Conservation (phyloP, 2,797 vertebrate species). For the Anas flavirostris region DNA sequence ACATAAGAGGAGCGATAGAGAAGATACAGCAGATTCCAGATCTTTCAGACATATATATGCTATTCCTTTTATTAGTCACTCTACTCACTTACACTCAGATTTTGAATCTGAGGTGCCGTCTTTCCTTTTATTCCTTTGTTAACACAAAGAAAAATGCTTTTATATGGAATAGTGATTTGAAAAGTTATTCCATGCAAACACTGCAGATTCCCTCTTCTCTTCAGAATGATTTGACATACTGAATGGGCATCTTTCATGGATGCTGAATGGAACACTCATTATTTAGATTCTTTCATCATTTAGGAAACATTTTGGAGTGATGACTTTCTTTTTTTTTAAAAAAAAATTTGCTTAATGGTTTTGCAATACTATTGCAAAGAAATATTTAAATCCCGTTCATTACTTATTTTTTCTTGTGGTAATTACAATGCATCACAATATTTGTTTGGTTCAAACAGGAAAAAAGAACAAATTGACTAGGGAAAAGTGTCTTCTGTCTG, state of each 20-base stretch:
- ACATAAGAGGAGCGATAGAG: slow-evolving; percentile 17
- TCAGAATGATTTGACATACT: not conserved
- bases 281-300: not conserved
- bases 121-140: slow-evolving; percentile 21
- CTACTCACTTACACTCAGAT: not conserved
- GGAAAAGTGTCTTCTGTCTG: not conserved
- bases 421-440: not conserved
- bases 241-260: not conserved
- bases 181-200: not conserved
- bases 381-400: not conserved
- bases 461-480: not conserved
- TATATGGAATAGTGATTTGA: not conserved
- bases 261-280: not conserved
- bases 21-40: slow-evolving; percentile 36
- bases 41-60: slow-evolving; percentile 30
- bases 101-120: not conserved
- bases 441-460: not conserved
- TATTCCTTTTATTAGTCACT: slow-evolving; percentile 31
- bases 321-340: not conserved
- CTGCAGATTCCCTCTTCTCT: not conserved
- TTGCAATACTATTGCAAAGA: not conserved
- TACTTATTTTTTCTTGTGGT: not conserved
- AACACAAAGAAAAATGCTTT: not conserved
- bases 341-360: not conserved
- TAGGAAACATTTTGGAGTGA: not conserved